Evolutionary conservation across 2,113 vertebrate species (phyloP).

Genomic region (Periophthalmus modestus): DNA sequence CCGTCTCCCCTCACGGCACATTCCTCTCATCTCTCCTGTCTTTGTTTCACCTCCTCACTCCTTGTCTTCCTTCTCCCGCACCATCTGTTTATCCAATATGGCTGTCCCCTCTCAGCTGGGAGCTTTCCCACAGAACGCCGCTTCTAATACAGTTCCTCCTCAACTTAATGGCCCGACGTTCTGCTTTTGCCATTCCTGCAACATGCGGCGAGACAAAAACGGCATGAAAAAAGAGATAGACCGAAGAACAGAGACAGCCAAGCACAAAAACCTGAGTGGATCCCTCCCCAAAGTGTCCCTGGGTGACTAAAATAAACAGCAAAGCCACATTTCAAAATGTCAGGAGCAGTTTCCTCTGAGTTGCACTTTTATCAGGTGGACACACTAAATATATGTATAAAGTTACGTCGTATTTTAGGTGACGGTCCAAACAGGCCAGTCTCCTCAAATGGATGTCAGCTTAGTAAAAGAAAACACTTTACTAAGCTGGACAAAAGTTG

Average conservation of each 20-base stretch:
- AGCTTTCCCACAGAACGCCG: conserved; percentile 72
- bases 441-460: conserved; percentile 15
- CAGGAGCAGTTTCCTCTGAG: conserved; percentile 50
- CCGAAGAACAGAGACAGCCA: conserved; percentile 23
- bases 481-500: not conserved
- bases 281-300: conserved; percentile 64
- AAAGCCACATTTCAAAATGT: conserved; percentile 64
- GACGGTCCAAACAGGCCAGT: conserved; percentile 4
- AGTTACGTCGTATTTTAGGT: conserved; percentile 33
- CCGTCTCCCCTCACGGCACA: conserved; percentile 46
- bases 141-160: conserved; percentile 73
- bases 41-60: conserved; percentile 69
- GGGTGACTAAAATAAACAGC: conserved; percentile 68
- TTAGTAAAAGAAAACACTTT: not conserved
- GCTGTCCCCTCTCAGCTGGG: conserved; percentile 70
- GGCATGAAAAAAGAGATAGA: conserved; percentile 35
- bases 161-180: conserved; percentile 70
- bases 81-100: conserved; percentile 83
- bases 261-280: conserved; percentile 47
- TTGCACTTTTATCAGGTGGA: conserved; percentile 65
- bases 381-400: conserved; percentile 62
- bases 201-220: conserved; percentile 53
- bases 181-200: conserved; percentile 79
- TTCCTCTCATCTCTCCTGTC: conserved; percentile 56
- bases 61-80: conserved; percentile 65